A percentile compares a stretch with the other conserved stretches of the same genome.
Conservation (phyloP, 2,888 invertebrate genomes). For the Rosalia funebris region DNA sequence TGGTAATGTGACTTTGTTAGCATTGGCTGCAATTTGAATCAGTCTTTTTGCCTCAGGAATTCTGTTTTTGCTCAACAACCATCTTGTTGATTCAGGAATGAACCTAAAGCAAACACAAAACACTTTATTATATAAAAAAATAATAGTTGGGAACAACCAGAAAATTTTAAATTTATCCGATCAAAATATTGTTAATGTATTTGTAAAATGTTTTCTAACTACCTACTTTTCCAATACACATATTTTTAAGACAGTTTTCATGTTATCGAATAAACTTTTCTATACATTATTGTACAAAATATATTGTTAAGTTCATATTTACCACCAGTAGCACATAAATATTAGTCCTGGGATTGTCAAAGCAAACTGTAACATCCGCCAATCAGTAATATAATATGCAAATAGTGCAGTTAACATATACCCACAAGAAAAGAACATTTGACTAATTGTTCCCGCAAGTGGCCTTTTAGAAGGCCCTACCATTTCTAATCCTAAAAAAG, state of each 20-base stretch:
- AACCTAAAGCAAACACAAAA: constrained; percentile 61
- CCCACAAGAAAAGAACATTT: constrained; percentile 80
- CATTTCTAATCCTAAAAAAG: constrained; percentile 71
- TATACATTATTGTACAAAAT: too few species aligned
- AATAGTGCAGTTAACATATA: constrained; percentile 75
- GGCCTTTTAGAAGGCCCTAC: constrained; percentile 76
- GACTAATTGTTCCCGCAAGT: constrained; percentile 77
- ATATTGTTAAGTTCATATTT: constrained; percentile 45
- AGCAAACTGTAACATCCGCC: constrained; percentile 76
- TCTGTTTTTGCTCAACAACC: constrained; percentile 74
- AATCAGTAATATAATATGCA: constrained; percentile 74
- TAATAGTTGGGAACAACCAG: too few species aligned
- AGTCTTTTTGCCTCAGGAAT: constrained; percentile 71
- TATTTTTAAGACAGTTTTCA: too few species aligned
- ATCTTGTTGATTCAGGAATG: constrained; percentile 79
- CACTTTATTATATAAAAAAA: too few species aligned
- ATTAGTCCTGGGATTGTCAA: constrained; percentile 75
- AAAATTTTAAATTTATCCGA: too few species aligned
- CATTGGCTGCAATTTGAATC: constrained; percentile 72
- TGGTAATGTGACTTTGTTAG: constrained; percentile 71
- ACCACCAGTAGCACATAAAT: constrained; percentile 78
- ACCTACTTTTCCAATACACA: too few species aligned
- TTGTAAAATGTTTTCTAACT: too few species aligned
- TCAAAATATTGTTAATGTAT: too few species aligned
- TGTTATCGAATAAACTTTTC: too few species aligned